Evolutionary conservation across 2,797 vertebrate species (phyloP), one percentile per base, ranked within the genome.

Genomic region (Coilia nasus): DNA sequence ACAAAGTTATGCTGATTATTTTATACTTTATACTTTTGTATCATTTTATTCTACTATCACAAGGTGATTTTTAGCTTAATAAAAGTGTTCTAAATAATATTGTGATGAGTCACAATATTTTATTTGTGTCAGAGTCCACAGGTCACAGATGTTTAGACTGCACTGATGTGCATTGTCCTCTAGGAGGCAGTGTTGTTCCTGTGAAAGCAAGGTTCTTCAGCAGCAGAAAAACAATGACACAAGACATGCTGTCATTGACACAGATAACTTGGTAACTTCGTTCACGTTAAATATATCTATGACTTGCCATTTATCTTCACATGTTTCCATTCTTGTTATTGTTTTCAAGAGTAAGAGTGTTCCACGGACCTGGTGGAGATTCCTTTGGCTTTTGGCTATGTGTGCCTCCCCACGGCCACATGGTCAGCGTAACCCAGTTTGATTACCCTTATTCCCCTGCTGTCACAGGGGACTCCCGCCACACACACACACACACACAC

Each of bases 351-450:
- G 25, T 31, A 23, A 25, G 12, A 15, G 28, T 71, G 64, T 15
- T 15, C 67, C 6, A 35, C 2, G 14, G 67, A 9, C 25, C 62
- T 67, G 17, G 6, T 78, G 71, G 71, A 78, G 71, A 78, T 9
- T 78, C 35, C 71, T 41, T 44, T 78, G 71, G 71, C 71, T 78
- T 78, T 41, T 41, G 71, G 71, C 71, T 41, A 44, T 78, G 71
- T 78, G 7, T 78, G 71, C 35, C 71, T 78, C 7, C 71, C 71
- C 35, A 78, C 89, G 80, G 88, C 92, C 91, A 92, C 91, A 92
- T 92, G 90, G 90, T 86, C 81, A 85, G 85, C 81, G 84, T 88
- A 84, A 83, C 75, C 60, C 87, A 90, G 89, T 87, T 87, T 88
- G 90, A 90, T 91, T 91, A 88, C 87, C 90, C 80, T 88, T 85